A percentile compares a stretch with the other conserved stretches of the same genome.
These are phyloP conservation scores for Phoebastria nigripes DNA, from an alignment of 2,797 vertebrate genomes.

Conservation along the genomic window DNA sequence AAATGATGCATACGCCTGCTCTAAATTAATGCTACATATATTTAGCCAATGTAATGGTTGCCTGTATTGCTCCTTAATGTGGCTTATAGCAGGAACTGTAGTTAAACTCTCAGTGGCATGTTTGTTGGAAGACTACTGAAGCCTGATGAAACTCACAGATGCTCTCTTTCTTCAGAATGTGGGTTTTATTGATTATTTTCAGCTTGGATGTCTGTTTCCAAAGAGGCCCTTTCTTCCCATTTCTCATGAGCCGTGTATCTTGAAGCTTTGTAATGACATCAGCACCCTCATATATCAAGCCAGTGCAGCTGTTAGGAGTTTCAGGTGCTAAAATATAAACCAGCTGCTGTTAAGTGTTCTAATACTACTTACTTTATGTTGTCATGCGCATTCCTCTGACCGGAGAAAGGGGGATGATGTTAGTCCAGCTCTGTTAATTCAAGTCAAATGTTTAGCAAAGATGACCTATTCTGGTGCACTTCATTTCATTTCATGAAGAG, in stretches of 20 bases:
- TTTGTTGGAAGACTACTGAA: background rate
- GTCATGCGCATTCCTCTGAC: background rate
- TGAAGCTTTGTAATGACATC: background rate
- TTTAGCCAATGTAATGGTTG: background rate
- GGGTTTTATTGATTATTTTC: background rate
- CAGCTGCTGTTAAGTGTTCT: background rate
- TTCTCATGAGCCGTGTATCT: background rate
- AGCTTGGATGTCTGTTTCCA: background rate
- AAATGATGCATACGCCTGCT: background rate
- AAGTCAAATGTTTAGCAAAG: background rate
- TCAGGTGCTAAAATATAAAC: constrained; percentile 21
- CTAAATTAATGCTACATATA: background rate
- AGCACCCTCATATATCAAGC: background rate
- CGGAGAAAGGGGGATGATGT: background rate
- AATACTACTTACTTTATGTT: background rate
- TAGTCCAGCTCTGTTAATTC: background rate
- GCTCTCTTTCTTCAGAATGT: background rate
- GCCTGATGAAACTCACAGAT: background rate
- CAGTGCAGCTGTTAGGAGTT: background rate
- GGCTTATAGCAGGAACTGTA: background rate
- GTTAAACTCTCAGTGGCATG: background rate
- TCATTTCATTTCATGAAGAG: background rate
- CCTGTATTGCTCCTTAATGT: background rate
- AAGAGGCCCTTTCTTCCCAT: background rate
- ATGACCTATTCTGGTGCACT: background rate